Evolutionary conservation across 2,113 vertebrate genomes (phyloP), one percentile per base, ranked within the genome.

Genomic region (Galbula dea): DNA sequence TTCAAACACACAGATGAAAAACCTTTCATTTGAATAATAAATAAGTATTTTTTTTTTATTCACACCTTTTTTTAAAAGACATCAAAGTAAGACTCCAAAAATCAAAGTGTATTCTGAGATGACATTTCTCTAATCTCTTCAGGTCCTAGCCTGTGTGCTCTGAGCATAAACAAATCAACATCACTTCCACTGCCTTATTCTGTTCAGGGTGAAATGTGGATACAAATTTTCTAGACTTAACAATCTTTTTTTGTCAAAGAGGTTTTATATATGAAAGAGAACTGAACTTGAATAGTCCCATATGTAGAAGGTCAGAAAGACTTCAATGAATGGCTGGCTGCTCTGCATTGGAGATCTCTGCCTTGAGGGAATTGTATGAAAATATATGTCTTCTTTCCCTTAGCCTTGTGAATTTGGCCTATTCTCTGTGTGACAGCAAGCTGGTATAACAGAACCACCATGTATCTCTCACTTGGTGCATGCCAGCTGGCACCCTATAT

Each of bases 401-500:
- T 62, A 3, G 18, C 68, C 11, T 62, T 59, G 61, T 45, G 49
- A 63, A 43, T 46, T 10, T 17, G 18, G 15, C 24, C 18, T 7
- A 0, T 7, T 36, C 24, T 46, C 48, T 41, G 18, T 43, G 37
- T 24, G 62, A 21, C 65, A 62, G 20, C 23, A 32, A n/a, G 7
- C 0, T 26, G 46, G 14, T 67, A 54, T 39, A 39, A 1, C 23
- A 73, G 58, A 46, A 48, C 14, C 10, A 1, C 21, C 23, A 36
- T 30, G 9, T 23, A 8, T 36, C 2, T 17, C 17, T 11, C 1
- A 4, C 12, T 6, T 41, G 32, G 1, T 32, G 26, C 17, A 13
- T 12, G n/a, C 7, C 14, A 43, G 3, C 5, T 30, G 51, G 8
- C 10, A 12, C 20, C 20, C 11, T 4, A 11, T 41, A 29, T 8